phyloP scores from a whole-genome alignment of 2,113 vertebrate species.

The Myrmophylax atrothorax region DNA sequence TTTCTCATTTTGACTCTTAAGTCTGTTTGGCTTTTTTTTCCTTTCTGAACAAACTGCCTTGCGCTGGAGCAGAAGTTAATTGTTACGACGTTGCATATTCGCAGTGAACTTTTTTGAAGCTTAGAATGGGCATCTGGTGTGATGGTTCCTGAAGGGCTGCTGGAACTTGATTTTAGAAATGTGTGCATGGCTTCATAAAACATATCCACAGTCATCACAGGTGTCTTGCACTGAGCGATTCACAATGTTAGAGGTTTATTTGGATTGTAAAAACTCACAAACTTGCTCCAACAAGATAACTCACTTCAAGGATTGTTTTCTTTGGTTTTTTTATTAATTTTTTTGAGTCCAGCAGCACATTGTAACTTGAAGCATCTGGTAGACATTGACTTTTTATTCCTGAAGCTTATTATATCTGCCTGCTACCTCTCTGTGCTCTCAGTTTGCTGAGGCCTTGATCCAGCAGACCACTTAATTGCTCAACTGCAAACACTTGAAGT shows the following conservation, averaged over 20 bases:
- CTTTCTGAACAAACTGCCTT: background rate
- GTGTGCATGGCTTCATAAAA: background rate
- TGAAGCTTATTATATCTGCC: background rate
- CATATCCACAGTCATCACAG: background rate
- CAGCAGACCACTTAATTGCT: slow-evolving; percentile 10
- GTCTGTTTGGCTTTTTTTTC: background rate
- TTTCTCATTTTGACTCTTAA: background rate
- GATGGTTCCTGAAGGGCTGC: background rate
- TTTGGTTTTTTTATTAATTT: background rate
- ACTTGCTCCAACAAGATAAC: background rate
- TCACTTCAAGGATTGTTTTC: background rate
- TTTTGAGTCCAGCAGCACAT: background rate
- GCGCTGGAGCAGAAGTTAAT: background rate
- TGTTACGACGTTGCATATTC: accelerated
- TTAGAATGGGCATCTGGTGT: background rate
- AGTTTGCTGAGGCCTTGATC: background rate
- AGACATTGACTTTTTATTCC: background rate
- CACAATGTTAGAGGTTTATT: background rate
- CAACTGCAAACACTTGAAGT: background rate
- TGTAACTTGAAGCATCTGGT: background rate
- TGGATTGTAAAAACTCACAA: background rate
- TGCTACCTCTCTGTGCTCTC: background rate
- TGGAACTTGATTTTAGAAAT: background rate
- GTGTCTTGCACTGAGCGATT: background rate
- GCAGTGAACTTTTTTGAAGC: background rate